Conservation (phyloP, 2,797 vertebrate species). For the Cottoperca gobio region DNA sequence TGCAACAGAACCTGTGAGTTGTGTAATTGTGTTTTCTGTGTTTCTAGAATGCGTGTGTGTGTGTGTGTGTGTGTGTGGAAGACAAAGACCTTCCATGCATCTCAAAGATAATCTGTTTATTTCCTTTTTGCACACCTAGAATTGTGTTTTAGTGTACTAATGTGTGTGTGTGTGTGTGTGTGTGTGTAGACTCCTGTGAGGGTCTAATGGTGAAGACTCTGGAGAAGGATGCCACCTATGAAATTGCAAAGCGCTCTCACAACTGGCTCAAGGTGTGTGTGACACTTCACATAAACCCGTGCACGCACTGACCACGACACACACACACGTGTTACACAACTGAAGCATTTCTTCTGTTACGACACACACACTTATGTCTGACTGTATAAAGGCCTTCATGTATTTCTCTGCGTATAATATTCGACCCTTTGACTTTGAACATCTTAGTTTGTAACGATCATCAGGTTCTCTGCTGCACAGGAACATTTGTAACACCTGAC, state of each 20-base stretch:
- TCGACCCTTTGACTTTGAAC: background rate
- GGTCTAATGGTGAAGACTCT: slow-evolving; percentile 96
- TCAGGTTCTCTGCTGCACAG: slow-evolving; percentile 6
- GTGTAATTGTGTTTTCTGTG: slow-evolving; percentile 51
- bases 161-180: slow-evolving; percentile 40
- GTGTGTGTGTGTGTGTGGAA: slow-evolving; percentile 16
- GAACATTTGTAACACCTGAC: background rate
- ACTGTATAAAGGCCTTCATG: background rate
- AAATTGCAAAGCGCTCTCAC: slow-evolving; percentile 94
- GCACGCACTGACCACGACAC: background rate
- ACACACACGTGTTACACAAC: background rate
- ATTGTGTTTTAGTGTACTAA: slow-evolving; percentile 42
- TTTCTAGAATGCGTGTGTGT: slow-evolving; percentile 7
- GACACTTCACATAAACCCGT: background rate
- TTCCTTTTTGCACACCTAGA: slow-evolving; percentile 57
- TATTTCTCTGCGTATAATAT: background rate
- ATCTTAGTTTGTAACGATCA: background rate
- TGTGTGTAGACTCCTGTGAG: slow-evolving; percentile 91
- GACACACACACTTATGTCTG: background rate
- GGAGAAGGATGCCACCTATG: slow-evolving; percentile 92
- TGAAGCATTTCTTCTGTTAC: background rate
- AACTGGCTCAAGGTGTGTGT: slow-evolving; percentile 93
- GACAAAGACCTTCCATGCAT: slow-evolving; percentile 58
- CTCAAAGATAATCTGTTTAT: slow-evolving; percentile 69
- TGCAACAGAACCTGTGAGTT: slow-evolving; percentile 42